Evolutionary conservation across 1,140 invertebrate species (phyloP), one percentile per base, ranked within the genome.

Genomic region (Lasioglossum baleicum): DNA sequence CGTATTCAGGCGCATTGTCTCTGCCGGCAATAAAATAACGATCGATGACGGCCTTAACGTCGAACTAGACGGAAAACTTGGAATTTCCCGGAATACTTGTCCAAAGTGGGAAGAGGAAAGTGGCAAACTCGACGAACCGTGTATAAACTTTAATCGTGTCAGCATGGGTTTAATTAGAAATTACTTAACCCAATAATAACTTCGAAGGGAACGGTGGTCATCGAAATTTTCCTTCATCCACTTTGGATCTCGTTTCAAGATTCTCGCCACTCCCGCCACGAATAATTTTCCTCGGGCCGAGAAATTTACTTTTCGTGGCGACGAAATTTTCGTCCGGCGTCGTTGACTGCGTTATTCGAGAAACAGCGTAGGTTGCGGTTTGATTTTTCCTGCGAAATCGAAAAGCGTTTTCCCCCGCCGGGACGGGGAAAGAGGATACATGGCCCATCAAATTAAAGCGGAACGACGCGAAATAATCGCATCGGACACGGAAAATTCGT

Each of bases 111-210:
- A 70, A 58, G 68, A 70, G 20, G 17, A 53, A 20, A 74, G 7
- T 26, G 48, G 48, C 11, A 31, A 44, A 60, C 20, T 56, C 48
- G 26, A 7, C 20, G 2, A 10, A 0, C n/a, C 17, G 13, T 11
- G 40, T 31, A n/a, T 61, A 75, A 80, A 80, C 63, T 74, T 67
- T 42, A 74, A 65, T 65, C 20, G 35, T 11, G 53, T 51, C 31
- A 11, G 31, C 64, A 26, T 20, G 26, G 42, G 71, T 51, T 51
- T 42, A 48, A 75, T 80, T 67, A 75, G 26, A 67, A 80, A 80
- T 80, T 75, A 67, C 42, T 80, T 67, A 53, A 75, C 65, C 26
- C 71, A 44, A 61, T 51, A 56, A 68, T 26, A 67, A 74, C 63
- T 80, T 66, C 31, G 11, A 42, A 17, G 20, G 17, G 40, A 31